A percentile compares a stretch with the other conserved stretches of the same genome.
phyloP scores from a whole-genome alignment of 2,888 invertebrate genomes.

The Calliphora vomitoria region DNA sequence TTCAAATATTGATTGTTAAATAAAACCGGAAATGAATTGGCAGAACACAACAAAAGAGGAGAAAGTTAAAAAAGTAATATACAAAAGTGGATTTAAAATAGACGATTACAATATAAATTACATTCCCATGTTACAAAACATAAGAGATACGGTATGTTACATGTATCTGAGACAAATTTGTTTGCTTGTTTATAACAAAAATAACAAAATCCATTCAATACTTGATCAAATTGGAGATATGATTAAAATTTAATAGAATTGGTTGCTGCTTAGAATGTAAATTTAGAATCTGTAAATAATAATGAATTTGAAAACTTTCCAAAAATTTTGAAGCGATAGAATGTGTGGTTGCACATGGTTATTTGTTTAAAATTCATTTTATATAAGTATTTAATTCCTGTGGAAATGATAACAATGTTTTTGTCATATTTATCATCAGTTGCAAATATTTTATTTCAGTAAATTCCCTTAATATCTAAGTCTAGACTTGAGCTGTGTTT shows the following conservation, averaged over 20 bases:
- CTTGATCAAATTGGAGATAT: not conserved
- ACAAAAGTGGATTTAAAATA: slow-evolving; percentile 2
- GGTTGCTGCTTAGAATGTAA: not conserved
- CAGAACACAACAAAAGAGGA: slow-evolving; percentile 3
- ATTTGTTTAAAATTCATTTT: too few relatives aligned
- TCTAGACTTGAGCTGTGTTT: slow-evolving; percentile 4
- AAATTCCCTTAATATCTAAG: slow-evolving; percentile 1
- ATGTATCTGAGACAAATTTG: too few relatives aligned
- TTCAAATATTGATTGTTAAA: slow-evolving; percentile 66
- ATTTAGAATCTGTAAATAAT: not conserved
- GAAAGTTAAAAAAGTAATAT: not conserved
- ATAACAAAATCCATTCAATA: not conserved
- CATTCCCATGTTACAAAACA: not conserved
- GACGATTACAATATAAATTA: slow-evolving; percentile 37
- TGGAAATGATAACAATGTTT: not conserved
- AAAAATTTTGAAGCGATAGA: too few relatives aligned
- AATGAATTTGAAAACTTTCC: too few relatives aligned
- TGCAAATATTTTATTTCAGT: not conserved
- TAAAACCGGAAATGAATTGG: slow-evolving; percentile 59
- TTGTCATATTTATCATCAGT: not conserved
- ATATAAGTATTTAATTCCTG: not conserved
- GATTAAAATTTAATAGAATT: not conserved
- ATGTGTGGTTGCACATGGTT: too few relatives aligned
- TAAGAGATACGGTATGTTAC: not conserved
- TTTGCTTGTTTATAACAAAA: not conserved